phyloP scores from a whole-genome alignment of 2,113 vertebrate genomes.

The Brachionichthys hirsutus region DNA sequence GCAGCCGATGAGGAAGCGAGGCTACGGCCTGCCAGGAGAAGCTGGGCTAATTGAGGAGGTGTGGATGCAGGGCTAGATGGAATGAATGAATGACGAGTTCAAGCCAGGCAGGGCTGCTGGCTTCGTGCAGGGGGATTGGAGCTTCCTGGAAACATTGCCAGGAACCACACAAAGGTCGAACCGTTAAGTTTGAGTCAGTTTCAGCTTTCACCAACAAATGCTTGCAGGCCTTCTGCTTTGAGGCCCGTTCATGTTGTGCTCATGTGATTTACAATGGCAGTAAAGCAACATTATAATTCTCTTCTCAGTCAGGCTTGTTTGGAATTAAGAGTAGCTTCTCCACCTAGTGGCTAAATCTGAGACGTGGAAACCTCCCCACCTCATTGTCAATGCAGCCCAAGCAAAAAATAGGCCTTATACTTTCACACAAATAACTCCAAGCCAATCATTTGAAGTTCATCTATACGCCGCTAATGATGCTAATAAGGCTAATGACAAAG shows the following conservation, averaged over 20 bases:
- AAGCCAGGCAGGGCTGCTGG: constrained; percentile 58
- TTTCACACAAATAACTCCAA: constrained; percentile 67
- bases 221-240: constrained; percentile 23
- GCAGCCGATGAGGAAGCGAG: constrained; percentile 66
- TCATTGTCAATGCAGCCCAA: constrained; percentile 14
- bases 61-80: constrained; percentile 63
- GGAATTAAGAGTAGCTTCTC: constrained; percentile 43
- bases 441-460: constrained; percentile 66
- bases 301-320: neutral
- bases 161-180: constrained; percentile 29
- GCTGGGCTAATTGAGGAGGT: constrained; percentile 64
- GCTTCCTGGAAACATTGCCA: constrained; percentile 64
- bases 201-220: constrained; percentile 36
- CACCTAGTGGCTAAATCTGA: constrained; percentile 65
- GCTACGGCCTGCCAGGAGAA: constrained; percentile 70
- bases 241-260: constrained; percentile 7
- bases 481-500: constrained; percentile 71
- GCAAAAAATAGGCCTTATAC: constrained; percentile 38
- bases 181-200: constrained; percentile 60
- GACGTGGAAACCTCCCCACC: constrained; percentile 7
- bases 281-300: neutral
- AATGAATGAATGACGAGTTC: constrained; percentile 68
- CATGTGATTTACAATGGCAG: neutral
- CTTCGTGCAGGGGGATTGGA: constrained; percentile 60
- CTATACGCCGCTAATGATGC: constrained; percentile 61